Conservation (phyloP, 2,113 vertebrate species). For the Empidonax alnorum region DNA sequence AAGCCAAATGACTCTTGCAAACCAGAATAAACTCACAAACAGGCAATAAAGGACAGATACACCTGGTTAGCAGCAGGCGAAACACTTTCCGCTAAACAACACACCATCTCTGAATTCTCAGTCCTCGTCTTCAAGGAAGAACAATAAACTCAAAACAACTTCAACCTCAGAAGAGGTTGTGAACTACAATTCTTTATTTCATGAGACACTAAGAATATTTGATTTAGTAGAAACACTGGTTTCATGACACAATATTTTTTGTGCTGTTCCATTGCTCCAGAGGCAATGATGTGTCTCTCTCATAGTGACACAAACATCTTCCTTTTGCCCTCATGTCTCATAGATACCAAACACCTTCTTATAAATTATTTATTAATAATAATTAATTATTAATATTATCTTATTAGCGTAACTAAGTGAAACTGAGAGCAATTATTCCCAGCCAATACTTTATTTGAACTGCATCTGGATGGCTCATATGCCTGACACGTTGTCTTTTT, state of each 20-base stretch:
- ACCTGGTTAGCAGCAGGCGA: neutral
- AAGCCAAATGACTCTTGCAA: neutral
- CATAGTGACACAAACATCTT: neutral
- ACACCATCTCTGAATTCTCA: neutral
- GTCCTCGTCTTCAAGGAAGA: neutral
- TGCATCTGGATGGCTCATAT: neutral
- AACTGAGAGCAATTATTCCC: neutral
- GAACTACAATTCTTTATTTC: neutral
- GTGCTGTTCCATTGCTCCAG: neutral
- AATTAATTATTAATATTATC: neutral
- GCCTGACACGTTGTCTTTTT: neutral
- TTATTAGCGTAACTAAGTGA: neutral
- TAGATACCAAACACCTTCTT: neutral
- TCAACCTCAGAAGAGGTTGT: neutral
- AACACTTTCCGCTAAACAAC: neutral
- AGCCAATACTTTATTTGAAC: neutral
- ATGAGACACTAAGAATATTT: neutral
- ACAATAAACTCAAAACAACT: neutral
- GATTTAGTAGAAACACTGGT: neutral
- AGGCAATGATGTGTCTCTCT: neutral
- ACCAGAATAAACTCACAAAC: neutral
- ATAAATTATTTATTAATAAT: no score
- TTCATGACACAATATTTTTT: neutral
- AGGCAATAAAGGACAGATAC: neutral
- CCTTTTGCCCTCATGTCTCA: neutral